A percentile compares a stretch with the other conserved stretches of the same genome.
Conservation (phyloP, 1,140 invertebrate species). For the Drosophila pachea region DNA sequence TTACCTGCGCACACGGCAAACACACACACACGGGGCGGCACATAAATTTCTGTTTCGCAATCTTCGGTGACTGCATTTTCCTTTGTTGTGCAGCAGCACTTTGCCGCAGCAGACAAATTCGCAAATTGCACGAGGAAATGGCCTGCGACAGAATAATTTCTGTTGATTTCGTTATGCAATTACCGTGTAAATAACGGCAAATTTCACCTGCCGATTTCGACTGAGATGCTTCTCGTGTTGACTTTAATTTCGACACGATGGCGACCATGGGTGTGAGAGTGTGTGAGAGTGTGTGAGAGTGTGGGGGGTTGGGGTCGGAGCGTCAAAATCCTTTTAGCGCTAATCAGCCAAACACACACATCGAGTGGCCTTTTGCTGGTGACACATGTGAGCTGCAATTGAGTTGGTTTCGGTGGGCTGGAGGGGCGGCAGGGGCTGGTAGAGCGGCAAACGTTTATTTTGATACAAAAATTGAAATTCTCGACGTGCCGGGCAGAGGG, state of each 20-base stretch:
- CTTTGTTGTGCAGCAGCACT: conserved; percentile 13
- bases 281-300: too few relatives aligned
- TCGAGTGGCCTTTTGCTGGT: conserved; percentile 35
- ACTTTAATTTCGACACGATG: conserved; percentile 48
- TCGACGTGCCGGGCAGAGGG: background rate
- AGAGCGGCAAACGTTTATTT: conserved; percentile 42
- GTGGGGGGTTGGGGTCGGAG: too few relatives aligned
- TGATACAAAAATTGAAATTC: conserved; percentile 29
- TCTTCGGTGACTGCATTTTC: conserved; percentile 26
- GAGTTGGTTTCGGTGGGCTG: background rate
- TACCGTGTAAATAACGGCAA: conserved; percentile 31
- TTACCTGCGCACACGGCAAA: conserved; percentile 55
- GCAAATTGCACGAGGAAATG: background rate
- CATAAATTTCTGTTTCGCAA: conserved; percentile 37
- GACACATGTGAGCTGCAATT: conserved; percentile 27
- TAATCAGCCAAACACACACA: conserved; percentile 67
- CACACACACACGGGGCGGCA: conserved; percentile 22
- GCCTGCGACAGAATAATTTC: conserved; percentile 23
- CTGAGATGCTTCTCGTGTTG: conserved; percentile 40
- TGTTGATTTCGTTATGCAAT: conserved; percentile 32
- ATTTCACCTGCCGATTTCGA: conserved; percentile 46
- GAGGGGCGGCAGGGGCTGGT: too few relatives aligned
- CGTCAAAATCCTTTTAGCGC: conserved; percentile 71
- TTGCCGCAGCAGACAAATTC: conserved; percentile 14
- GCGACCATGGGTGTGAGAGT: background rate